A percentile compares a stretch with the other conserved stretches of the same genome.
Conservation (phyloP, 2,113 vertebrate genomes). For the Oreochromis aureus region DNA sequence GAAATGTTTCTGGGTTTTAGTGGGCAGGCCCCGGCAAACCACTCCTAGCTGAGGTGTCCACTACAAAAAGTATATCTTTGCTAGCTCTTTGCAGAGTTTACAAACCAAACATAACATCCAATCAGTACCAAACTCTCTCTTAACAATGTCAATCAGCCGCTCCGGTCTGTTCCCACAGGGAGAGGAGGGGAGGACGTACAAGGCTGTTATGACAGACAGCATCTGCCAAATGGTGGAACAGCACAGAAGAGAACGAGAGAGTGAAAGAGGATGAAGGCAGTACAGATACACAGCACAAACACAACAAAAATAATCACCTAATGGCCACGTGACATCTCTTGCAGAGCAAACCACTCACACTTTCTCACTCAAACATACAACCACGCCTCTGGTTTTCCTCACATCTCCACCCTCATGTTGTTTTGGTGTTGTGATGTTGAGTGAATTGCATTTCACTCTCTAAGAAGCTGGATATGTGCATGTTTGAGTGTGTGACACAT, state of each 20-base stretch:
- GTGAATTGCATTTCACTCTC: too few relatives aligned
- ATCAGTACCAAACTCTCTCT: conserved; percentile 57
- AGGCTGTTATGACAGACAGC: conserved; percentile 4
- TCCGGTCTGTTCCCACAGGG: conserved; percentile 2
- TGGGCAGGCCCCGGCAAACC: background rate
- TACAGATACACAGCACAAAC: background rate
- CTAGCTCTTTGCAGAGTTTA: conserved; percentile 44
- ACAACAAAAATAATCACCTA: conserved; percentile 49
- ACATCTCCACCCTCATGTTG: conserved; percentile 10
- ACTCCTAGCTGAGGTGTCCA: conserved; percentile 44
- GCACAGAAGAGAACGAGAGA: conserved; percentile 1
- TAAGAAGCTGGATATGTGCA: too few relatives aligned
- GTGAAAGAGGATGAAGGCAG: background rate
- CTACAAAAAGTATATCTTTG: conserved; percentile 41
- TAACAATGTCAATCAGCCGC: conserved; percentile 51
- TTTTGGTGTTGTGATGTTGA: conserved; percentile 10
- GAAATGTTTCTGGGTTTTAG: background rate
- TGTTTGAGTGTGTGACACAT: too few relatives aligned
- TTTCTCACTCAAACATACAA: background rate
- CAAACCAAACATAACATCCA: conserved; percentile 66
- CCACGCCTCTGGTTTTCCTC: background rate
- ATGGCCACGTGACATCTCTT: conserved; percentile 47
- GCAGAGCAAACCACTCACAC: background rate
- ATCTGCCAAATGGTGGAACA: conserved; percentile 44
- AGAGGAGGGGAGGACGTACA: background rate